Evolutionary conservation across 1,140 invertebrate genomes (phyloP).

Genomic region (Pseudachorutes palmiensis): DNA sequence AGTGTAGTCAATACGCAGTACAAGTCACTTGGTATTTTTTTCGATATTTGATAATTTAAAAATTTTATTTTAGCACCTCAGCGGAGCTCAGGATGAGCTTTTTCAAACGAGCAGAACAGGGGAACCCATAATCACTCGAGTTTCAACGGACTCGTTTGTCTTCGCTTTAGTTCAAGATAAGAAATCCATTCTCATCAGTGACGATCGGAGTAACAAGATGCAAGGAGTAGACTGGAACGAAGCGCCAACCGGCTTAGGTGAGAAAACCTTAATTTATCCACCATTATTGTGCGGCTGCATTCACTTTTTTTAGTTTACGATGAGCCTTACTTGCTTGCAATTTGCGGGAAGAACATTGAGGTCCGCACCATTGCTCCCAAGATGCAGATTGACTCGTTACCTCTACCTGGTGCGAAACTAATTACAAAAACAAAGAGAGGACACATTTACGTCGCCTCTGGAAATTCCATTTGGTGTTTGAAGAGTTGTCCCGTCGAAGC

Average conservation of each 20-base stretch:
- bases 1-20: no score
- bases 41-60: no score
- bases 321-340: constrained; percentile 77
- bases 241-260: constrained; percentile 63
- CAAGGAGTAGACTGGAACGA: constrained; percentile 67
- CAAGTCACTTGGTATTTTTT: constrained; percentile 33
- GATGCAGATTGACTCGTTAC: constrained; percentile 66
- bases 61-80: constrained; percentile 31
- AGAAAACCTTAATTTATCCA: constrained; percentile 16
- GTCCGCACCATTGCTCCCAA: constrained; percentile 65
- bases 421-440: constrained; percentile 52
- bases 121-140: constrained; percentile 71
- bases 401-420: constrained; percentile 36
- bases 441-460: constrained; percentile 74
- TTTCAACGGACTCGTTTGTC: constrained; percentile 54
- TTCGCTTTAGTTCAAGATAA: constrained; percentile 73
- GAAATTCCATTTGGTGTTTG: constrained; percentile 78
- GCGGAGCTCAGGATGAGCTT: constrained; percentile 63
- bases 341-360: constrained; percentile 69
- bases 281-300: constrained; percentile 35
- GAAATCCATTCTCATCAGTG: constrained; percentile 66
- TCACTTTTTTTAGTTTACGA: constrained; percentile 65
- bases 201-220: constrained; percentile 6
- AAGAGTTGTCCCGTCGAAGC: constrained; percentile 63
- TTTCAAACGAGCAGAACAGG: constrained; percentile 74